Percentiles rank a stretch among this genome's conserved stretches.
phyloP scores from a whole-genome alignment of 2,113 vertebrate species.

The Pangasianodon hypophthalmus region DNA sequence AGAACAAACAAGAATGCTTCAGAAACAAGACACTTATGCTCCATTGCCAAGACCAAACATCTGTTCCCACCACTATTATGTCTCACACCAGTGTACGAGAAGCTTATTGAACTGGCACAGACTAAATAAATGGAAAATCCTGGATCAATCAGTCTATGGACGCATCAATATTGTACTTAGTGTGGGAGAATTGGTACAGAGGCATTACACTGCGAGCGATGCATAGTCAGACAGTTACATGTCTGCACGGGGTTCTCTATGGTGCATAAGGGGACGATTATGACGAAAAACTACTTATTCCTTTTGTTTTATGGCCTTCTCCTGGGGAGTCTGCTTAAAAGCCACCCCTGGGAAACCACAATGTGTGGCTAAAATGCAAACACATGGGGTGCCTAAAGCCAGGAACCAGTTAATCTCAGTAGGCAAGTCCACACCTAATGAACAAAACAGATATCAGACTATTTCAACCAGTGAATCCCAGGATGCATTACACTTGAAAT shows the following conservation, averaged over 20 bases:
- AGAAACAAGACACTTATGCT: neutral
- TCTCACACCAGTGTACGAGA: neutral
- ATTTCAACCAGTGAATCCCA: constrained; percentile 53
- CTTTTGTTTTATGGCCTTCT: constrained; percentile 73
- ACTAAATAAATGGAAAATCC: neutral
- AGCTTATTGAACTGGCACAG: neutral
- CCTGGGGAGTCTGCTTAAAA: constrained; percentile 73
- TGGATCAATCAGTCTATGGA: neutral
- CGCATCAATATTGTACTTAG: neutral
- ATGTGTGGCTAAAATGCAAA: constrained; percentile 79
- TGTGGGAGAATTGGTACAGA: neutral
- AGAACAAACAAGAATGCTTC: constrained; percentile 1
- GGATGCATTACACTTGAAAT: constrained; percentile 62
- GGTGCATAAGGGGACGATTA: constrained; percentile 60
- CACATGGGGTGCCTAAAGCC: constrained; percentile 75
- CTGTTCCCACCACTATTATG: neutral
- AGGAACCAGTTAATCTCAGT: constrained; percentile 70
- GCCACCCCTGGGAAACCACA: constrained; percentile 70
- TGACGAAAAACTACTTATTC: constrained; percentile 70
- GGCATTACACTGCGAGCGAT: neutral
- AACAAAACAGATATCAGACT: constrained; percentile 73
- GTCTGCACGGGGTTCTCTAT: constrained; percentile 51
- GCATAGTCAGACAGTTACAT: constrained; percentile 18
- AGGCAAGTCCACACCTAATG: constrained; percentile 64
- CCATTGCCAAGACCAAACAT: neutral